Base-by-base conservation (phyloP, 2,797 vertebrate species). In the Myotis planiceps region DNA sequence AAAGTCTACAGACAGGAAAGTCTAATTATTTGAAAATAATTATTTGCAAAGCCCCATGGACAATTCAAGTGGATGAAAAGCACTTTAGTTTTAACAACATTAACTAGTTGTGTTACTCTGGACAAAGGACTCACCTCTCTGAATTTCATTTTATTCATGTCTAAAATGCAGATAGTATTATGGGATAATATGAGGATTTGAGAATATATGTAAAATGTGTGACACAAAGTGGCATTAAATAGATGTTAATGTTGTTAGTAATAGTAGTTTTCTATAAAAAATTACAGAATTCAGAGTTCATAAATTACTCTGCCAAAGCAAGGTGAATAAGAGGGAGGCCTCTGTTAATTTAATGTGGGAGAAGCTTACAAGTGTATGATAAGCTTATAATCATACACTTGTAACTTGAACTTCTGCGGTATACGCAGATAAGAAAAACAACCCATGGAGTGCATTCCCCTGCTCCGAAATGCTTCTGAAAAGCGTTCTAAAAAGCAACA, bases 101-200 rank as follows among this genome's bases (percentile, higher is more conserved):
- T 42, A 76, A n/a, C 19, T 47, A 72, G 34, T 55, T 47, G 6
- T 27, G n/a, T 21, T 65, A 27, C 5, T 55, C 18, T 53, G 3
- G 34, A 27, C 13, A 78, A 78, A 18, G 53, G 34, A 72, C 3
- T 72, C 32, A 25, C 3, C 9, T 82, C 68, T 81, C 21, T 80
- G 37, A 76, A 84, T 76, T 96, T 90, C 39, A 80, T 47, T 80
- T 96, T 71, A 51, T 95, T 85, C 21, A 34, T 79, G 32, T 74
- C 37, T 89, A 91, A 85, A 65, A 51, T 58, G 3, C 32, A 16
- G 16, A 86, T 29, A 51, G 34, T 34, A 75, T 39, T 60, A 68
- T 42, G 9, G 19, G 9, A 49, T 47, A 63, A 15, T 55, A 51
- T 37, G 37, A 80, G 7, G 37, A 71, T 75, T 80, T 91, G 27